Evolutionary conservation across 2,113 vertebrate genomes (phyloP), one percentile per base, ranked within the genome.

Genomic region (Oryzias celebensis): DNA sequence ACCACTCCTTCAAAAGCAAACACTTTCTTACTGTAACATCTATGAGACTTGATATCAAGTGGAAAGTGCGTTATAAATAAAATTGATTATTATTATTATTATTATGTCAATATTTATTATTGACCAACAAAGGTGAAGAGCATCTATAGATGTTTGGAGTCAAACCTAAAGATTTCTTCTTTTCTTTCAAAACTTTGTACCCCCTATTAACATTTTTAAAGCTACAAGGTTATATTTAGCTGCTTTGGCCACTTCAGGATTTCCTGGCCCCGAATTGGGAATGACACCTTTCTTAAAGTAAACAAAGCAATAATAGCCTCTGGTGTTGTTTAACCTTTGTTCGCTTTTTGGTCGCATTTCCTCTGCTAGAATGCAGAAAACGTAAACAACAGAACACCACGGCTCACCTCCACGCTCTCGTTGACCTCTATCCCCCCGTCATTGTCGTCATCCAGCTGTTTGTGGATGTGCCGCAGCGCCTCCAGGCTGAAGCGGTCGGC

Each of bases 401-500:
- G 15, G 14, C 93, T 88, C 91, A 98, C 97, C 95, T 98, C 97
- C 81, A 97, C 94, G 13, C 97, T 99, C 91, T 99, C 97, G 71
- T 98, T 96, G 75, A 98, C 96, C 86, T 98, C 97, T 18, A 99
- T 98, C 2, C 96, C 96, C 13, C 97, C 97, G 22, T 98, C 97
- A 57, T 98, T 97, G 92, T 99, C 97, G 58, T 99, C 97, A 28
- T 99, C 97, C 93, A 99, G 95, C 80, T 98, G 96, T 67, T 98
- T 98, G 81, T 99, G 97, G 82, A 99, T 98, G 87, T 94, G 95
- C 14, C 95, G 93, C 58, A 99, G 93, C 31, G 96, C 97, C 81
- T 98, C 97, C 18, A 98, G 90, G 65, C 96, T 98, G 87, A 94
- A 96, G 58, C 95, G 92, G 65, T 99, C 97, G 45, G 93, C 96